Conservation (phyloP, 2,797 vertebrate species). For the Halcyon leucocephala region DNA sequence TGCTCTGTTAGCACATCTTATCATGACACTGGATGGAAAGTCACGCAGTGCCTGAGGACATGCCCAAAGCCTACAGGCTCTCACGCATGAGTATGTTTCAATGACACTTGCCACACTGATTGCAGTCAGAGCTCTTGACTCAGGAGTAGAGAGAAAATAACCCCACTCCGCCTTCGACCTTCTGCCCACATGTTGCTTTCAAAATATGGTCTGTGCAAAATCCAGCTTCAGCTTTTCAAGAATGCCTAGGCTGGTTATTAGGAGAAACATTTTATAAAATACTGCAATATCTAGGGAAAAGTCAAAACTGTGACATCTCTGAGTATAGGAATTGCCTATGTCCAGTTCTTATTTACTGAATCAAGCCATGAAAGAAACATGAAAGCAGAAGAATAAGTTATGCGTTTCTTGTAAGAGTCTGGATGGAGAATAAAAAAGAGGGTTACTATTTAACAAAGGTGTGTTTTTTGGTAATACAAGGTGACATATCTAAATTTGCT, state of each 20-base stretch:
- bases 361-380: neutral
- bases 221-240: neutral
- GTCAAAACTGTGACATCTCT: neutral
- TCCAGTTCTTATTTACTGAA: neutral
- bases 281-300: neutral
- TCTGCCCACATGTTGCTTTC: neutral
- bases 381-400: neutral
- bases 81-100: neutral
- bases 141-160: neutral
- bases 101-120: neutral
- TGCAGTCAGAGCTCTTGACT: neutral
- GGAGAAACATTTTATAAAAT: neutral
- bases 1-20: neutral
- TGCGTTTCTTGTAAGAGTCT: neutral
- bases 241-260: neutral
- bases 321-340: neutral
- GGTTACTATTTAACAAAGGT: neutral
- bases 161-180: neutral
- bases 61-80: neutral
- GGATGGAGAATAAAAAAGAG: neutral
- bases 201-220: neutral
- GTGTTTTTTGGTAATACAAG: neutral
- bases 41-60: neutral
- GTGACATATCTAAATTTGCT: neutral
- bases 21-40: neutral